These are phyloP conservation scores for Drosophila littoralis DNA, from an alignment of 1,140 invertebrate genomes.

Conservation along the genomic window DNA sequence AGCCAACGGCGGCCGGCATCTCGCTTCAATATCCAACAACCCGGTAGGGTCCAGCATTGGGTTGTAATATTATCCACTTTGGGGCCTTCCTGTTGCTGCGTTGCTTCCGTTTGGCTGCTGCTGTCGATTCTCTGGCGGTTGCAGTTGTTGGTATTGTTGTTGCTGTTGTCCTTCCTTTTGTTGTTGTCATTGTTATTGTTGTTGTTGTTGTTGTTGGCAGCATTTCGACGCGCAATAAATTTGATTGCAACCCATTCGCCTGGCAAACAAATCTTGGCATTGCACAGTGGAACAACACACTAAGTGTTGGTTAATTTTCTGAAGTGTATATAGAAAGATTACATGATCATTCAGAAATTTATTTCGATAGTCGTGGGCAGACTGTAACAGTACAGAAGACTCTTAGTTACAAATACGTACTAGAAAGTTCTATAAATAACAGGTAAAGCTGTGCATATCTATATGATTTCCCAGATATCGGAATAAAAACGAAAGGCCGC, in stretches of 20 bases:
- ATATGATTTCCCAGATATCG: too few species aligned
- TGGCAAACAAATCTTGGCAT: slow-evolving; percentile 40
- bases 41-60: slow-evolving; percentile 4
- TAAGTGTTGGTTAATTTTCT: too few species aligned
- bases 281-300: slow-evolving; percentile 13
- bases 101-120: slow-evolving; percentile 47
- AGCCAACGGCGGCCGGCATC: slow-evolving; percentile 22
- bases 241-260: slow-evolving; percentile 65
- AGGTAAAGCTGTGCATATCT: too few species aligned
- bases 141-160: slow-evolving; percentile 7
- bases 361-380: too few species aligned
- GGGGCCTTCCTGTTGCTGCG: slow-evolving; percentile 68
- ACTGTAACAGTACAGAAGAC: too few species aligned
- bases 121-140: slow-evolving; percentile 37
- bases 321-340: too few species aligned
- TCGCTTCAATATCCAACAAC: not conserved
- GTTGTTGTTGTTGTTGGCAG: slow-evolving; percentile 33
- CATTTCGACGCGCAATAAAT: slow-evolving; percentile 61
- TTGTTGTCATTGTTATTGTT: slow-evolving; percentile 18
- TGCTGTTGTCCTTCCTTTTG: slow-evolving; percentile 9
- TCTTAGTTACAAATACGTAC: too few species aligned
- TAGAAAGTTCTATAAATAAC: too few species aligned
- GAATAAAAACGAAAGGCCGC: too few species aligned
- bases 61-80: slow-evolving; percentile 71
- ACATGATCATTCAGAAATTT: too few species aligned